Conservation (phyloP, 1,140 invertebrate species). For the Aculops lycopersici region DNA sequence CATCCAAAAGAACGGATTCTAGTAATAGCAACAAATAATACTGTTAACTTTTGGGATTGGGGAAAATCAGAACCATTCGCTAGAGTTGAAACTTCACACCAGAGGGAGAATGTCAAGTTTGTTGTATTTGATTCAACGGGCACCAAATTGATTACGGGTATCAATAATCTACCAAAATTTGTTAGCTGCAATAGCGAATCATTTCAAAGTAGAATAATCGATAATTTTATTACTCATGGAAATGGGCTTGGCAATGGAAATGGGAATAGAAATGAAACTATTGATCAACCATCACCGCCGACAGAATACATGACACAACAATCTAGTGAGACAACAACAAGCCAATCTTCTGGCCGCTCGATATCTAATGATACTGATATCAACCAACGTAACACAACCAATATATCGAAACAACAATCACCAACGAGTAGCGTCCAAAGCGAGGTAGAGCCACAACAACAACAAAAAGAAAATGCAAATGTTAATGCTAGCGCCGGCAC, state of each 20-base stretch:
- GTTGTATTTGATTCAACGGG: slow-evolving; percentile 50
- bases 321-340: background rate
- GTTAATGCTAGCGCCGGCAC: background rate
- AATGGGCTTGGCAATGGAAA: background rate
- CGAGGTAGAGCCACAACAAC: background rate
- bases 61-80: slow-evolving; percentile 32
- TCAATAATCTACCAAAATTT: slow-evolving; percentile 25
- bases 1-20: slow-evolving; percentile 46
- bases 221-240: background rate
- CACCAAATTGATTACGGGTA: slow-evolving; percentile 47
- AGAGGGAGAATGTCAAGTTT: slow-evolving; percentile 22
- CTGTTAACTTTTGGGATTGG: slow-evolving; percentile 69
- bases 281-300: background rate
- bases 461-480: background rate
- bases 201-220: background rate
- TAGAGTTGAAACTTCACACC: slow-evolving; percentile 15
- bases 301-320: background rate
- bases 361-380: too few relatives aligned
- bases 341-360: too few relatives aligned
- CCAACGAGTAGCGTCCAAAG: background rate
- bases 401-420: background rate
- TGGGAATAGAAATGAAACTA: background rate
- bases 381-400: background rate
- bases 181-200: background rate
- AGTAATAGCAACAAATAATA: slow-evolving; percentile 49